Conservation (phyloP, 2,888 invertebrate genomes). For the Caenorhabditis sinica region DNA sequence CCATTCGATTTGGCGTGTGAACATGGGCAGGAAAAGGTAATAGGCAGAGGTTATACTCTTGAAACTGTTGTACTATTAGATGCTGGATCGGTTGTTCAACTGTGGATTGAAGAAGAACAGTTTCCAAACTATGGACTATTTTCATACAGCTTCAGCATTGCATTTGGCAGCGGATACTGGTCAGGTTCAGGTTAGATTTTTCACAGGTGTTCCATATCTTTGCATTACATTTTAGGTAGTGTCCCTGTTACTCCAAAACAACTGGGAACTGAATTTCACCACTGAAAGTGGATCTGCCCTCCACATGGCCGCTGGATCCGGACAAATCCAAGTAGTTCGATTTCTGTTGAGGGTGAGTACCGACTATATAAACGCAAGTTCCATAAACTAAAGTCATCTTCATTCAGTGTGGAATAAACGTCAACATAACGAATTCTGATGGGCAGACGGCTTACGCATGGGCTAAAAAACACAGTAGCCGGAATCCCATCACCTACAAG, state of each 20-base stretch:
- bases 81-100: slow-evolving; percentile 65
- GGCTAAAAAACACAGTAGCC: slow-evolving; percentile 84
- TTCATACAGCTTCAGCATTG: slow-evolving; percentile 71
- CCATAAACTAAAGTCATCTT: background rate
- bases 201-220: no score
- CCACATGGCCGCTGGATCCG: slow-evolving; percentile 85
- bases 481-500: slow-evolving; percentile 84
- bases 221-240: slow-evolving; percentile 57
- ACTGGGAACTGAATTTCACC: slow-evolving; percentile 85
- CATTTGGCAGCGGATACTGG: slow-evolving; percentile 81
- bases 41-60: background rate
- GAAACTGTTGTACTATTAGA: slow-evolving; percentile 30
- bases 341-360: slow-evolving; percentile 83
- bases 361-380: background rate
- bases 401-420: slow-evolving; percentile 85
- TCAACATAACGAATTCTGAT: slow-evolving; percentile 84
- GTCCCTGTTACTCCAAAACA: slow-evolving; percentile 84
- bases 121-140: slow-evolving; percentile 50
- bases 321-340: slow-evolving; percentile 85
- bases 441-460: slow-evolving; percentile 85
- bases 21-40: slow-evolving; percentile 84
- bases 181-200: slow-evolving; percentile 74
- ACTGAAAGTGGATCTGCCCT: slow-evolving; percentile 85
- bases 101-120: slow-evolving; percentile 40
- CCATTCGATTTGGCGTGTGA: slow-evolving; percentile 86